Percentiles rank a stretch among this genome's conserved stretches.
Conservation (phyloP, 2,888 invertebrate genomes). For the Habrosyne pyritoides region DNA sequence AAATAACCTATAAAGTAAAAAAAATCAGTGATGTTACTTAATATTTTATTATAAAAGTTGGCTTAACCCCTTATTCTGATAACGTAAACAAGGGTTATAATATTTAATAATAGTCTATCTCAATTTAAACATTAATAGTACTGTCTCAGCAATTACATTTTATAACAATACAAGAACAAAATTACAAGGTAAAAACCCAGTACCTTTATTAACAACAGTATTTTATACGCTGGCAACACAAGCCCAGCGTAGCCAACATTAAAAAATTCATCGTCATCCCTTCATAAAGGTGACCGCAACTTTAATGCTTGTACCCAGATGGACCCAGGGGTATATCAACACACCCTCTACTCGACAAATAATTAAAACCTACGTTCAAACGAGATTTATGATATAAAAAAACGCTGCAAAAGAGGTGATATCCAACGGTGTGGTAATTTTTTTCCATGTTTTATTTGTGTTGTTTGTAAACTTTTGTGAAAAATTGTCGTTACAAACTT, state of each 20-base stretch:
- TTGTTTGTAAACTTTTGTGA: slow-evolving; percentile 1
- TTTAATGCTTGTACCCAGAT: neutral
- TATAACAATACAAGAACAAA: neutral
- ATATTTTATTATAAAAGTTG: no score
- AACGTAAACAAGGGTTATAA: no score
- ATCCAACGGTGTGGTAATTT: neutral
- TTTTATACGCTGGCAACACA: neutral
- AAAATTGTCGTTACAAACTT: slow-evolving; percentile 10
- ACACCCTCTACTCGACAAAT: slow-evolving; percentile 27
- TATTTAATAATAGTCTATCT: no score
- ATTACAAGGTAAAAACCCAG: neutral
- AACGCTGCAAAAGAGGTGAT: slow-evolving; percentile 9
- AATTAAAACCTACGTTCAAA: slow-evolving; percentile 39
- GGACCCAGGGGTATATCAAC: slow-evolving; percentile 1
- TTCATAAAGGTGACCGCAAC: neutral
- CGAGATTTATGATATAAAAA: slow-evolving; percentile 32
- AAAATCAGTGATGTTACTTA: no score
- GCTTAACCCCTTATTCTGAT: no score
- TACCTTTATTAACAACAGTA: neutral
- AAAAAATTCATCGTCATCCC: neutral
- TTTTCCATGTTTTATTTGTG: slow-evolving; percentile 22
- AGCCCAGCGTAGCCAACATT: neutral
- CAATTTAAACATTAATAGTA: no score
- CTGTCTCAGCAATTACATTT: no score
- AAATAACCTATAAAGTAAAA: no score